A percentile compares a stretch with the other conserved stretches of the same genome.
phyloP scores from a whole-genome alignment of 2,888 invertebrate species.

The Xanthorhoe spadicearia region DNA sequence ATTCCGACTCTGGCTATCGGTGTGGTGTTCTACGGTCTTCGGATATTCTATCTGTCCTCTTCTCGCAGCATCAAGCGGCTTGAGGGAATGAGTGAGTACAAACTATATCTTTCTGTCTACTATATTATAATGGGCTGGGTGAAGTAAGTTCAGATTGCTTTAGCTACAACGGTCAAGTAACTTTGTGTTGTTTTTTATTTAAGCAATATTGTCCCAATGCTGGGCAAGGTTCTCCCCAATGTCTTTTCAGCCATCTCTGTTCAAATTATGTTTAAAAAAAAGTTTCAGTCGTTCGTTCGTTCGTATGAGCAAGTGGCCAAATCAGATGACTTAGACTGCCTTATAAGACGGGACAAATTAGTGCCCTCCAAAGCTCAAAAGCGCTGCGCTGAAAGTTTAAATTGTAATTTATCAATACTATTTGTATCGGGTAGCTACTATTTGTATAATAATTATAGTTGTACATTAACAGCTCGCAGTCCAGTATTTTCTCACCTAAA shows the following conservation, averaged over 20 bases:
- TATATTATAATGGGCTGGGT: neutral
- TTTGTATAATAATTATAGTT: constrained; percentile 13
- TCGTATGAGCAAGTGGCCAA: too few relatives aligned
- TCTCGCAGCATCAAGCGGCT: constrained; percentile 92
- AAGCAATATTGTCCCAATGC: too few relatives aligned
- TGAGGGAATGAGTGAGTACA: constrained; percentile 92
- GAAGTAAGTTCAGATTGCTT: neutral
- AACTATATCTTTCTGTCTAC: constrained; percentile 53
- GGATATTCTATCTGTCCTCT: constrained; percentile 91
- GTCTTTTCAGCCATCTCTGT: neutral
- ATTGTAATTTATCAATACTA: too few relatives aligned
- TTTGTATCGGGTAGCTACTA: too few relatives aligned
- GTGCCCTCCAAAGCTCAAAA: too few relatives aligned
- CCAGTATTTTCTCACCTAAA: constrained; percentile 98
- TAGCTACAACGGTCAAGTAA: neutral
- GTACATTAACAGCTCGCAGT: constrained; percentile 90
- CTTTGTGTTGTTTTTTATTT: too few relatives aligned
- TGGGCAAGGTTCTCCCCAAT: too few relatives aligned
- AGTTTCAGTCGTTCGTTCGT: too few relatives aligned
- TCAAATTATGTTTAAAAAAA: too few relatives aligned
- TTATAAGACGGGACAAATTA: too few relatives aligned
- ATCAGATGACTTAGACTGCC: too few relatives aligned
- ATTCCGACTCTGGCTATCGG: constrained; percentile 89
- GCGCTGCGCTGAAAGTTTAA: too few relatives aligned
- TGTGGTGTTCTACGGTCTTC: constrained; percentile 89